Percentiles rank a stretch among this genome's conserved stretches.
These are phyloP conservation scores for Schrankia costaestrigalis DNA, from an alignment of 2,888 invertebrate genomes.

Conservation along the genomic window DNA sequence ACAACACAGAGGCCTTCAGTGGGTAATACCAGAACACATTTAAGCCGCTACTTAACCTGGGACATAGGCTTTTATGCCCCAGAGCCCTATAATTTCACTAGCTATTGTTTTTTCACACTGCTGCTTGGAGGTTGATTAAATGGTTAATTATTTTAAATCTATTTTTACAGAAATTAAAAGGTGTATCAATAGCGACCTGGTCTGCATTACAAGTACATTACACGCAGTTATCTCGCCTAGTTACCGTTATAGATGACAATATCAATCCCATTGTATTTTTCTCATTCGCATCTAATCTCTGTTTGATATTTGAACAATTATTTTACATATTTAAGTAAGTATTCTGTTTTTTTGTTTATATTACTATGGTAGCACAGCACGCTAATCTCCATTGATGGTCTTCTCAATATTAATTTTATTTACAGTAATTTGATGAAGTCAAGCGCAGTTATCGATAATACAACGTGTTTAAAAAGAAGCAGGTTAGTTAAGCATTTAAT, in stretches of 20 bases:
- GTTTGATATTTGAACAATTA: slow-evolving; percentile 8
- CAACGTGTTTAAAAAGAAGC: background rate
- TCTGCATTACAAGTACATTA: slow-evolving; percentile 9
- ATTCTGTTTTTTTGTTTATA: background rate
- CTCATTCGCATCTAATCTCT: slow-evolving; percentile 6
- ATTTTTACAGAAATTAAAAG: slow-evolving; percentile 2
- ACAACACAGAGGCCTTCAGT: too few species aligned
- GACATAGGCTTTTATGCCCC: too few species aligned
- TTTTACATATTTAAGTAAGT: slow-evolving; percentile 15
- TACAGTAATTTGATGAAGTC: slow-evolving; percentile 1
- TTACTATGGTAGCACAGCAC: background rate
- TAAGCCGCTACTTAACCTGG: background rate
- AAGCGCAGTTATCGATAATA: background rate
- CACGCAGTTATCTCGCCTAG: slow-evolving; percentile 8
- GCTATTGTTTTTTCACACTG: background rate
- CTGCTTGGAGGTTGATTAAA: background rate
- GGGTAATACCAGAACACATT: background rate
- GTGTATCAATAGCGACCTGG: slow-evolving; percentile 10
- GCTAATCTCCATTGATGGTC: too few species aligned
- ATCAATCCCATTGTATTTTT: slow-evolving; percentile 9
- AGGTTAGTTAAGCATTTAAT: background rate
- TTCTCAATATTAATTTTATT: too few species aligned
- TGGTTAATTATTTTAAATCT: background rate
- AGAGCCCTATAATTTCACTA: background rate
- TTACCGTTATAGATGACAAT: slow-evolving; percentile 7